phyloP scores from a whole-genome alignment of 1,140 invertebrate species.

The Myzus persicae region DNA sequence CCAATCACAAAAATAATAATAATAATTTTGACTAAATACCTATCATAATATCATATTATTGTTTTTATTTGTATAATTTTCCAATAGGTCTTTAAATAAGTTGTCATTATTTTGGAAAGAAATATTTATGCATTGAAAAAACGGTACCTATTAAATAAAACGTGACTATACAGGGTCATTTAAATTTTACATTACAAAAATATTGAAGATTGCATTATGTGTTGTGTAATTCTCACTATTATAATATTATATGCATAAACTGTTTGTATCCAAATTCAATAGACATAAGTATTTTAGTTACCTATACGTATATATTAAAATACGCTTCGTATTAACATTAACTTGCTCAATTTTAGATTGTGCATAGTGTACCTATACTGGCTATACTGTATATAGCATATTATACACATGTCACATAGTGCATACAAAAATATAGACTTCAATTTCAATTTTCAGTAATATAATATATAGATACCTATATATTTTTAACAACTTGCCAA shows the following conservation, averaged over 20 bases:
- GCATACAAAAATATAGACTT: background rate
- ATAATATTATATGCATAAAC: constrained; percentile 13
- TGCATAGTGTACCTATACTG: too few species aligned
- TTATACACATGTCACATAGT: background rate
- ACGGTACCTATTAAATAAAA: constrained; percentile 29
- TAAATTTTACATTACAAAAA: constrained; percentile 24
- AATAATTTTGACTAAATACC: background rate
- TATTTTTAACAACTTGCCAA: background rate
- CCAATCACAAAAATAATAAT: background rate
- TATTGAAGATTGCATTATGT: constrained; percentile 25
- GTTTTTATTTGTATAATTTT: background rate
- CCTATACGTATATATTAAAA: background rate
- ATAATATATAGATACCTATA: background rate
- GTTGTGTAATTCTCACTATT: constrained; percentile 26
- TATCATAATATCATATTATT: background rate
- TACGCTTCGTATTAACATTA: background rate
- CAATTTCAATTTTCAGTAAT: background rate
- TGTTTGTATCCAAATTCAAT: constrained; percentile 36
- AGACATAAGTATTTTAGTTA: background rate
- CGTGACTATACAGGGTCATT: constrained; percentile 31
- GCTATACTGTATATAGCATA: background rate
- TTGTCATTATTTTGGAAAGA: constrained; percentile 9
- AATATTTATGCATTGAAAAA: background rate
- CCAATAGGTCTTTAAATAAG: background rate
- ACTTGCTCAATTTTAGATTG: background rate